These are phyloP conservation scores for Podargus strigoides DNA, from an alignment of 2,797 vertebrate genomes.

Conservation along the genomic window DNA sequence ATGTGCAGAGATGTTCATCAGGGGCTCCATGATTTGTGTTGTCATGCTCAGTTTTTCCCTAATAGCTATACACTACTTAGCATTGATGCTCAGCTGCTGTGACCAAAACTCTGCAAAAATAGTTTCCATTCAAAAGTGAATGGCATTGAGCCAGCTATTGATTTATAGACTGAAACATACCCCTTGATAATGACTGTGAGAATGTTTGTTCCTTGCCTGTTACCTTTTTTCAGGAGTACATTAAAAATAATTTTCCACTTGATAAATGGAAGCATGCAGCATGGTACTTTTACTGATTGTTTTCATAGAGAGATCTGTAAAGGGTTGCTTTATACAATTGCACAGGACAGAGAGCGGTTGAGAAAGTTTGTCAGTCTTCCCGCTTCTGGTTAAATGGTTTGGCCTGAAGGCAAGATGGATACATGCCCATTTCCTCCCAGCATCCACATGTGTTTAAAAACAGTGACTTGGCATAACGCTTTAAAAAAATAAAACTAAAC, in stretches of 20 bases:
- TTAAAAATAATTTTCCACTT: background rate
- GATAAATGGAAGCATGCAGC: fast-evolving
- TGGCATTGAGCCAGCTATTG: background rate
- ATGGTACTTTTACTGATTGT: background rate
- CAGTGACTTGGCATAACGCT: conserved; percentile 32
- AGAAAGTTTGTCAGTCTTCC: conserved; percentile 49
- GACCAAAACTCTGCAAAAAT: conserved; percentile 6
- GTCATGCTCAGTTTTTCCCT: conserved; percentile 15
- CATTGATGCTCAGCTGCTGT: conserved; percentile 7
- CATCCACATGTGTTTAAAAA: conserved; percentile 33
- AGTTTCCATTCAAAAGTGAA: background rate
- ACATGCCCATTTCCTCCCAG: conserved; percentile 38
- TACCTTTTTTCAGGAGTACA: background rate
- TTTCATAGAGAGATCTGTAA: background rate
- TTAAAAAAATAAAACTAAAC: background rate
- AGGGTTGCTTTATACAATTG: background rate
- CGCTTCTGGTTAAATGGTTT: conserved; percentile 53
- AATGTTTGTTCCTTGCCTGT: background rate
- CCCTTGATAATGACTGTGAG: background rate
- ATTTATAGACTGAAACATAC: background rate
- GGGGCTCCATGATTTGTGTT: conserved; percentile 16
- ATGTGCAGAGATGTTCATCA: conserved; percentile 46
- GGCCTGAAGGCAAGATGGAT: conserved; percentile 41
- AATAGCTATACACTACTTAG: conserved; percentile 19
- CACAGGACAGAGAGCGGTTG: background rate